These are phyloP conservation scores for Elgaria multicarinata DNA, from an alignment of 2,113 vertebrate species.

Conservation along the genomic window DNA sequence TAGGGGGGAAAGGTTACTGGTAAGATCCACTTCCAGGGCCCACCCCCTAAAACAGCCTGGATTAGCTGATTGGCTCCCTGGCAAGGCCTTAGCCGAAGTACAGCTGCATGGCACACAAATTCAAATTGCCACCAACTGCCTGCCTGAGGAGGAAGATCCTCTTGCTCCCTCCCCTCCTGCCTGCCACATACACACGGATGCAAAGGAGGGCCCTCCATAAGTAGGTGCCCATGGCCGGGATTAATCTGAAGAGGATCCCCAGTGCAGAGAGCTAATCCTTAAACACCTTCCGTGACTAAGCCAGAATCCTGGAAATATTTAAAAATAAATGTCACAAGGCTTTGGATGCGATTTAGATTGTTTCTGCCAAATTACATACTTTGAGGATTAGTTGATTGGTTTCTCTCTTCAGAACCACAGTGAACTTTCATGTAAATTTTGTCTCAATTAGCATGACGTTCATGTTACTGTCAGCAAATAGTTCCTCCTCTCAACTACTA, in stretches of 20 bases:
- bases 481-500: conserved; percentile 19
- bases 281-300: conserved; percentile 46
- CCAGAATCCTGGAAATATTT: conserved; percentile 55
- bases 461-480: conserved; percentile 19
- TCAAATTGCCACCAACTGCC: background rate
- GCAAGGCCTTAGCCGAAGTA: background rate
- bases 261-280: conserved; percentile 42
- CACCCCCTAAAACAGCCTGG: background rate
- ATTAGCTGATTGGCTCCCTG: background rate
- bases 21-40: background rate
- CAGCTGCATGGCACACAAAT: background rate
- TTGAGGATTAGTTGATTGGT: conserved; percentile 14
- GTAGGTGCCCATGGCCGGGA: background rate
- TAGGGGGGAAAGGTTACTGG: background rate
- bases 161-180: background rate
- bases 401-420: conserved; percentile 37
- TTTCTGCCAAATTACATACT: conserved; percentile 26
- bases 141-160: background rate
- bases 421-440: conserved; percentile 10
- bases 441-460: conserved; percentile 4
- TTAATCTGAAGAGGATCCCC: conserved; percentile 60
- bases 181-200: background rate
- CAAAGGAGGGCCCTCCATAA: background rate
- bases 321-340: conserved; percentile 45
- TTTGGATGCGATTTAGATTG: conserved; percentile 43